Percentiles rank a stretch among this genome's conserved stretches.
Conservation (phyloP, 2,888 invertebrate species). For the Octonoba sinensis region DNA sequence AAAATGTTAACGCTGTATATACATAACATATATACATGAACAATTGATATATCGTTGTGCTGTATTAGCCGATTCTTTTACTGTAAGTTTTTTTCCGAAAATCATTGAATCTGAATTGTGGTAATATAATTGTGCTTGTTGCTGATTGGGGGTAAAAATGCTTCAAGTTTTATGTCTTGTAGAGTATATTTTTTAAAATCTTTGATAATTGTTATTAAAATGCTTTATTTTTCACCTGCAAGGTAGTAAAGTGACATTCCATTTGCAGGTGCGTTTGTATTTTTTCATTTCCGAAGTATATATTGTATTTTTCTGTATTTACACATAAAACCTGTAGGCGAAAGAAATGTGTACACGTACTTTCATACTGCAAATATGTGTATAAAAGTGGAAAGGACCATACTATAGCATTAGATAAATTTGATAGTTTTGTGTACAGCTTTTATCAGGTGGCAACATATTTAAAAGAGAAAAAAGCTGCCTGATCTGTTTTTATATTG, state of each 20-base stretch:
- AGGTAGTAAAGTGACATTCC: constrained; percentile 62
- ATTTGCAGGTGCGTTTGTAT: constrained; percentile 63
- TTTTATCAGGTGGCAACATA: constrained; percentile 44
- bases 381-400: constrained; percentile 47
- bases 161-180: constrained; percentile 45
- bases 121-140: constrained; percentile 51
- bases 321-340: constrained; percentile 51
- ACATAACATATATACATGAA: too few relatives aligned
- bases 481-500: constrained; percentile 50
- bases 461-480: constrained; percentile 11
- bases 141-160: constrained; percentile 11
- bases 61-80: too few relatives aligned
- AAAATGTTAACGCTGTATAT: too few relatives aligned
- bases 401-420: constrained; percentile 50
- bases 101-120: constrained; percentile 5
- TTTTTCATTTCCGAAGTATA: constrained; percentile 61
- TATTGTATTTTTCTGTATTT: constrained; percentile 62
- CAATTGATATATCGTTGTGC: too few relatives aligned
- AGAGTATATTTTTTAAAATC: constrained; percentile 62
- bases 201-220: constrained; percentile 52
- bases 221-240: constrained; percentile 56
- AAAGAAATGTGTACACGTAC: constrained; percentile 39
- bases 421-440: constrained; percentile 63
- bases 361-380: constrained; percentile 47
- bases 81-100: too few relatives aligned